Percentiles rank a stretch among this genome's conserved stretches.
Conservation (phyloP, 2,113 vertebrate species). For the Heterochromis multidens region DNA sequence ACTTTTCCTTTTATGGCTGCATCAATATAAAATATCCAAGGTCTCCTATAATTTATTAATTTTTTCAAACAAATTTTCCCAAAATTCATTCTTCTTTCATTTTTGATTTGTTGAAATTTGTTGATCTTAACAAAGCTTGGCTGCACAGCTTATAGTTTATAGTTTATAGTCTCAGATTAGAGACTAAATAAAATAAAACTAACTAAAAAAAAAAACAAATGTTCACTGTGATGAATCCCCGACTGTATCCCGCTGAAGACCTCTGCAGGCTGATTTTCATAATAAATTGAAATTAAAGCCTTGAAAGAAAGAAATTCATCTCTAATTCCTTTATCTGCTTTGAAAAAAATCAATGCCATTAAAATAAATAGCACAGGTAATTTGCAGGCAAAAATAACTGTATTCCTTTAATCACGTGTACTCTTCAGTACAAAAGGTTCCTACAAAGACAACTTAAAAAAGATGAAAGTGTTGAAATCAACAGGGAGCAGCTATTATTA, state of each 20-base stretch:
- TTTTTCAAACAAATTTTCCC: too few relatives aligned
- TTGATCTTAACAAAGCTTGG: neutral
- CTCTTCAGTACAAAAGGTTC: neutral
- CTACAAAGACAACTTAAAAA: neutral
- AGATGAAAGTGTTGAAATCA: neutral
- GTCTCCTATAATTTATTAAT: too few relatives aligned
- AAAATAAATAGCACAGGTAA: neutral
- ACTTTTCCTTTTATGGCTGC: too few relatives aligned
- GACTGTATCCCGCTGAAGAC: neutral
- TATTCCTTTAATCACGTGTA: neutral
- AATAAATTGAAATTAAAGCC: neutral
- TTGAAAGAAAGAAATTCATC: neutral
- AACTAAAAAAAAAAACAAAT: neutral
- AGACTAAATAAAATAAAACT: too few relatives aligned
- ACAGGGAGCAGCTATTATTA: neutral
- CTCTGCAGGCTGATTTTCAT: neutral
- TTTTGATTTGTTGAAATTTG: neutral
- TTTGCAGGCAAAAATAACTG: neutral
- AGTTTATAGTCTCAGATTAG: neutral
- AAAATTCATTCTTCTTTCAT: neutral
- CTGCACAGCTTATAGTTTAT: neutral
- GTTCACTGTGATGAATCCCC: neutral
- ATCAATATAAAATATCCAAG: too few relatives aligned
- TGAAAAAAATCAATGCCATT: neutral
- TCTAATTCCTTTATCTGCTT: neutral